These are phyloP conservation scores for Cistogaster globosa DNA, from an alignment of 2,888 invertebrate genomes.

Conservation along the genomic window DNA sequence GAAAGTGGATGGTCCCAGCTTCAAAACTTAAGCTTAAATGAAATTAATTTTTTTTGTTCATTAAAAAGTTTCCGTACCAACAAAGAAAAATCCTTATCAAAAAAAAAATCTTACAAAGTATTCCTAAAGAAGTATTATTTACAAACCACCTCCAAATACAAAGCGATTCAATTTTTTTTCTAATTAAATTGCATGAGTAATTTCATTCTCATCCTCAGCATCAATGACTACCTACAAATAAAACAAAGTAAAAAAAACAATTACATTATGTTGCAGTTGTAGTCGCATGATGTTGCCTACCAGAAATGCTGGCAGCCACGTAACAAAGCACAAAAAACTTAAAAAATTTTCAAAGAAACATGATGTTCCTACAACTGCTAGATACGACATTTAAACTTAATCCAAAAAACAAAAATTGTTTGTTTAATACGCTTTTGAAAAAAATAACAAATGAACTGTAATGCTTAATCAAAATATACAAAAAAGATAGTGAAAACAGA, in stretches of 20 bases:
- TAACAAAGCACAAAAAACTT: constrained; percentile 8
- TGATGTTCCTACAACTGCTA: constrained; percentile 12
- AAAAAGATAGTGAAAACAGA: background rate
- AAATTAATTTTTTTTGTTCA: too few species aligned
- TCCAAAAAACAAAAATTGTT: constrained; percentile 9
- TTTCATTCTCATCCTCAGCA: background rate
- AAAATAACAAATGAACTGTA: too few species aligned
- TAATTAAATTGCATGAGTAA: too few species aligned
- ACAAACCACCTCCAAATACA: background rate
- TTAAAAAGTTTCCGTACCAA: too few species aligned
- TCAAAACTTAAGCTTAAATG: too few species aligned
- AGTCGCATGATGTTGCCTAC: constrained; percentile 53
- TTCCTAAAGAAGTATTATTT: too few species aligned
- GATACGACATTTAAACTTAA: constrained; percentile 30
- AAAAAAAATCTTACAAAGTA: too few species aligned
- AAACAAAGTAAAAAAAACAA: background rate
- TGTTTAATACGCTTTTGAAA: constrained; percentile 12
- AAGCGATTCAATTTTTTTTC: too few species aligned
- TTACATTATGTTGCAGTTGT: constrained; percentile 44
- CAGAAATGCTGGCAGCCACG: constrained; percentile 39
- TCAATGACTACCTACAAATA: background rate
- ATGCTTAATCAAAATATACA: background rate
- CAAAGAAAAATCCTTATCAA: too few species aligned
- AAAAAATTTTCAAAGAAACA: constrained; percentile 18
- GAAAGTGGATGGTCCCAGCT: too few species aligned